Evolutionary conservation across 2,888 invertebrate species (phyloP).

Genomic region (Adineta ricciae): DNA sequence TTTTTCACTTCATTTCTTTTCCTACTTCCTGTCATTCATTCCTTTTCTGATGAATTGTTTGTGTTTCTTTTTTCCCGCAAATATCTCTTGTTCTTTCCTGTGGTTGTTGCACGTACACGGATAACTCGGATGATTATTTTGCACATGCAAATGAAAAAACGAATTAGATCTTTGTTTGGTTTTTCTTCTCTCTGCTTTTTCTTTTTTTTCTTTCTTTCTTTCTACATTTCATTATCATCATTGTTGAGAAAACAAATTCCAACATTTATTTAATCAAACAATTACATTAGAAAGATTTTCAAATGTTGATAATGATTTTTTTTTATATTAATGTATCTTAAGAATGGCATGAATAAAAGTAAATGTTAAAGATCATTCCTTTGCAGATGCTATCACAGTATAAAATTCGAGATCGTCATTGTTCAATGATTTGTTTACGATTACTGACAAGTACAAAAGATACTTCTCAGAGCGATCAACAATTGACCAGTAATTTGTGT

Average conservation of each 20-base stretch:
- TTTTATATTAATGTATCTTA: neutral
- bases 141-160: neutral
- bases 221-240: neutral
- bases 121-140: neutral
- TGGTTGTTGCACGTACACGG: neutral
- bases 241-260: neutral
- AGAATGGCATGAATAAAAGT: constrained; percentile 2
- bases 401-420: neutral
- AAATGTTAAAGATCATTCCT: neutral
- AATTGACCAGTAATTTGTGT: no score
- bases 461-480: neutral
- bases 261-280: neutral
- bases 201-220: neutral
- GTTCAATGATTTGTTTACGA: neutral
- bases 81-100: neutral
- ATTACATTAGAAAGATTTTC: neutral
- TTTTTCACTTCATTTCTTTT: neutral
- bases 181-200: neutral
- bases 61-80: neutral
- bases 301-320: neutral
- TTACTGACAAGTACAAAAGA: neutral
- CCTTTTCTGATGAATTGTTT: neutral
- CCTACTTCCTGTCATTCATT: neutral
- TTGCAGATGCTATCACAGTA: neutral
- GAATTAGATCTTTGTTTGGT: neutral